A percentile compares a stretch with the other conserved stretches of the same genome.
phyloP scores from a whole-genome alignment of 1,140 invertebrate species.

The Hyles vespertilio region DNA sequence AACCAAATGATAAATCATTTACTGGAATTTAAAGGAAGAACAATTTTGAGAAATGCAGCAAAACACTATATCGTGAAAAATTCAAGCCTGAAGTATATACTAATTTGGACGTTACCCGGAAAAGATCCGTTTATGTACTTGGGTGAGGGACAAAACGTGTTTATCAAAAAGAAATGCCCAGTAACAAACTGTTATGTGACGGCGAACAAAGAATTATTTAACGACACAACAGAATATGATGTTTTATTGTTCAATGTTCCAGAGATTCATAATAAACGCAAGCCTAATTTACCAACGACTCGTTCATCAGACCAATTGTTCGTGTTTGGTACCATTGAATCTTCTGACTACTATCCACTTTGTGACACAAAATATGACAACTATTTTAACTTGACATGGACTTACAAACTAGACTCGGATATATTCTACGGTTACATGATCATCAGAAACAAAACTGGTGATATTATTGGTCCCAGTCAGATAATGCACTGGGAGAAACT shows the following conservation, averaged over 20 bases:
- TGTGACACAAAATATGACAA: slow-evolving; percentile 23
- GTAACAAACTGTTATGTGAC: slow-evolving; percentile 53
- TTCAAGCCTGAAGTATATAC: slow-evolving; percentile 43
- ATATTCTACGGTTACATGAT: slow-evolving; percentile 37
- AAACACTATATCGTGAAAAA: slow-evolving; percentile 7
- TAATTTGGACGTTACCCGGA: slow-evolving; percentile 45
- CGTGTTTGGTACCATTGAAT: slow-evolving; percentile 58
- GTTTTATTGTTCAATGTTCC: slow-evolving; percentile 51
- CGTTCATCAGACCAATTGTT: slow-evolving; percentile 53
- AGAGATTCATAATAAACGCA: slow-evolving; percentile 27
- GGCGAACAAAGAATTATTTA: slow-evolving; percentile 32
- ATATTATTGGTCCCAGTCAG: slow-evolving; percentile 44
- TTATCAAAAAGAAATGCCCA: slow-evolving; percentile 40
- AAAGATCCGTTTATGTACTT: slow-evolving; percentile 47
- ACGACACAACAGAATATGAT: slow-evolving; percentile 51
- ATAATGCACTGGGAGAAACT: slow-evolving; percentile 42
- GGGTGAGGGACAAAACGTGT: slow-evolving; percentile 38
- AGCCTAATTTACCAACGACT: slow-evolving; percentile 25
- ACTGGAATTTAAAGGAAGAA: neutral
- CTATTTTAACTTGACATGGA: slow-evolving; percentile 80
- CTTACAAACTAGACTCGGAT: slow-evolving; percentile 80
- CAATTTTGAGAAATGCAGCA: neutral
- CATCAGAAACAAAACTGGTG: slow-evolving; percentile 35
- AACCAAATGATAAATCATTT: too few relatives aligned
- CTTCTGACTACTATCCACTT: slow-evolving; percentile 34